phyloP scores from a whole-genome alignment of 1,140 invertebrate genomes.

The Conus betulinus region DNA sequence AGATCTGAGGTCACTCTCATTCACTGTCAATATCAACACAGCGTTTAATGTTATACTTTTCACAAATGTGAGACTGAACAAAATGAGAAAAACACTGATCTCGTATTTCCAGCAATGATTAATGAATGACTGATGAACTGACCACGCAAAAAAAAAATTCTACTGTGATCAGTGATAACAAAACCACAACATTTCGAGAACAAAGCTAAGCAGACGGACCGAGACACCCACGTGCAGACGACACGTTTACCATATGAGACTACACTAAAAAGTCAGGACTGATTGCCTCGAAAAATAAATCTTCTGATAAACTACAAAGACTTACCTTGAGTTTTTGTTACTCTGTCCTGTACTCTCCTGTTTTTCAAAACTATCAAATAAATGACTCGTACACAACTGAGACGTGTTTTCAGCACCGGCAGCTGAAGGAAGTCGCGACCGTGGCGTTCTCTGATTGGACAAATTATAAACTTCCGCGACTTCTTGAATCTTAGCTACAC shows the following conservation, averaged over 20 bases:
- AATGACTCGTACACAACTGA: neutral
- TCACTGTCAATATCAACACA: no score
- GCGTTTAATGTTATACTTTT: no score
- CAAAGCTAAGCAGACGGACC: neutral
- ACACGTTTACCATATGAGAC: neutral
- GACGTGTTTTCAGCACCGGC: conserved; percentile 30
- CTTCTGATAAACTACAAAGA: neutral
- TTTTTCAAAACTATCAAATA: neutral
- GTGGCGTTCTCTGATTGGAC: conserved; percentile 41
- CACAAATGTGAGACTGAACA: no score
- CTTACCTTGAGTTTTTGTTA: neutral
- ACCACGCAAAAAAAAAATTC: no score
- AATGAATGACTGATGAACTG: no score
- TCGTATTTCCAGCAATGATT: no score
- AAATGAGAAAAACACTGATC: no score
- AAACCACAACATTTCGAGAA: neutral
- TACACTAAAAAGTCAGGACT: neutral
- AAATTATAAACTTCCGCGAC: conserved; percentile 35
- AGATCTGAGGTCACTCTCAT: no score
- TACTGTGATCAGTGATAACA: no score
- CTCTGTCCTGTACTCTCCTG: neutral
- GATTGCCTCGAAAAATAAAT: neutral
- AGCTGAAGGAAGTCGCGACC: conserved; percentile 35
- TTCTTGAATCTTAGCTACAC: conserved; percentile 28
- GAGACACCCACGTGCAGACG: conserved; percentile 29